phyloP scores from a whole-genome alignment of 2,888 invertebrate species.

The Sesia bembeciformis region DNA sequence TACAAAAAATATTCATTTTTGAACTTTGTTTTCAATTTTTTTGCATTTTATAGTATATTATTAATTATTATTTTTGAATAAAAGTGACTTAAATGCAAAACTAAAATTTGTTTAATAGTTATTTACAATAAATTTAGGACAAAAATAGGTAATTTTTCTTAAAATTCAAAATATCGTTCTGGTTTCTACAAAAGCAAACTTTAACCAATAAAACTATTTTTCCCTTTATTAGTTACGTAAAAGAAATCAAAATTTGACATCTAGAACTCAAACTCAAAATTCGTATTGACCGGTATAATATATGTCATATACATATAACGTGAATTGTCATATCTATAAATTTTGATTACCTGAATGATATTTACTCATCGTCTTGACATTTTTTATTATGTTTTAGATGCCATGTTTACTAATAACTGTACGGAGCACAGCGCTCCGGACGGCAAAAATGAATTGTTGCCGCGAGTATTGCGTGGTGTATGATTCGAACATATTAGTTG shows the following conservation, averaged over 20 bases:
- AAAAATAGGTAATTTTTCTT: neutral
- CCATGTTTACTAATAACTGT: too few relatives aligned
- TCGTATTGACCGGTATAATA: neutral
- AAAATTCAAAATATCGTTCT: neutral
- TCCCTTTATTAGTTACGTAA: neutral
- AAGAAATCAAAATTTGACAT: neutral
- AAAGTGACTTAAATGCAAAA: neutral
- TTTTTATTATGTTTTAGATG: too few relatives aligned
- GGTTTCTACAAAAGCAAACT: neutral
- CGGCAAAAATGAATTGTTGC: too few relatives aligned
- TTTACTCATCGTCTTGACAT: too few relatives aligned
- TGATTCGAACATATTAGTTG: too few relatives aligned
- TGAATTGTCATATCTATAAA: too few relatives aligned
- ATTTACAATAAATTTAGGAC: neutral
- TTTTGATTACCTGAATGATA: too few relatives aligned
- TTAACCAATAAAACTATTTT: neutral
- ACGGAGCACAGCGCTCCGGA: too few relatives aligned
- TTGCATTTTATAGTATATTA: neutral
- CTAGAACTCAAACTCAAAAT: neutral
- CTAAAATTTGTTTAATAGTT: neutral
- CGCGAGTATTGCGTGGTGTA: too few relatives aligned
- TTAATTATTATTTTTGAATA: neutral
- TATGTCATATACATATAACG: too few relatives aligned
- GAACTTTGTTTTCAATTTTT: neutral
- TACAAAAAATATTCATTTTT: neutral